Evolutionary conservation across 1,140 invertebrate genomes (phyloP).

Genomic region (Ips typographus): DNA sequence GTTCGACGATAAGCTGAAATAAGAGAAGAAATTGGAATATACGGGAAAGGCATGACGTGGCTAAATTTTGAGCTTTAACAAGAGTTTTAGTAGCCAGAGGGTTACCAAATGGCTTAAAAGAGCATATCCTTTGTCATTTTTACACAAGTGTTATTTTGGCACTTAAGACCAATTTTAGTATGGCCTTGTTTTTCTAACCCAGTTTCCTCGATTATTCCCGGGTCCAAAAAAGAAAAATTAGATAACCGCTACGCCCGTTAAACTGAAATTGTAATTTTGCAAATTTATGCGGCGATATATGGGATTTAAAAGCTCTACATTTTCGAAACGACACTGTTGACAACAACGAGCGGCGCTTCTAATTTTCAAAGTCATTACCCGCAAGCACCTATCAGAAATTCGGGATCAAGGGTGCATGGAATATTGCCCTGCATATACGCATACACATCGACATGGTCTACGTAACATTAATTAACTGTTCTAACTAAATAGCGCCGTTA

Average conservation of each 20-base stretch:
- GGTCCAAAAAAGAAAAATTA: neutral
- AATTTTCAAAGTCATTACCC: slow-evolving; percentile 34
- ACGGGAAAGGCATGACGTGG: slow-evolving; percentile 9
- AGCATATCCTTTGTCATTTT: no score
- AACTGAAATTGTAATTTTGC: neutral
- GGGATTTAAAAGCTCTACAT: neutral
- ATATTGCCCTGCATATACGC: slow-evolving; percentile 32
- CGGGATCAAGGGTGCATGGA: slow-evolving; percentile 34
- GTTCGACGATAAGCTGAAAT: slow-evolving; percentile 19
- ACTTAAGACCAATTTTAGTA: no score
- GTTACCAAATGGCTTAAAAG: no score
- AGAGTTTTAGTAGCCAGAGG: neutral
- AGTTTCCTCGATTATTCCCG: neutral
- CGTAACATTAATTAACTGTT: slow-evolving; percentile 39
- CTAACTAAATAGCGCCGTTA: slow-evolving; percentile 38
- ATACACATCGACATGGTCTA: slow-evolving; percentile 34
- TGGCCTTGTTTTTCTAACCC: no score
- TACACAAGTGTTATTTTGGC: no score
- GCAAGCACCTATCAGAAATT: slow-evolving; percentile 34
- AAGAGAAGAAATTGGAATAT: slow-evolving; percentile 11
- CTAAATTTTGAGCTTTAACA: slow-evolving; percentile 1
- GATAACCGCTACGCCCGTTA: neutral
- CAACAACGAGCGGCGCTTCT: slow-evolving; percentile 4
- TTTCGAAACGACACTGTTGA: neutral
- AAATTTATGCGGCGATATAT: neutral